Evolutionary conservation across 2,113 vertebrate genomes (phyloP).

Genomic region (Lycaon pictus): DNA sequence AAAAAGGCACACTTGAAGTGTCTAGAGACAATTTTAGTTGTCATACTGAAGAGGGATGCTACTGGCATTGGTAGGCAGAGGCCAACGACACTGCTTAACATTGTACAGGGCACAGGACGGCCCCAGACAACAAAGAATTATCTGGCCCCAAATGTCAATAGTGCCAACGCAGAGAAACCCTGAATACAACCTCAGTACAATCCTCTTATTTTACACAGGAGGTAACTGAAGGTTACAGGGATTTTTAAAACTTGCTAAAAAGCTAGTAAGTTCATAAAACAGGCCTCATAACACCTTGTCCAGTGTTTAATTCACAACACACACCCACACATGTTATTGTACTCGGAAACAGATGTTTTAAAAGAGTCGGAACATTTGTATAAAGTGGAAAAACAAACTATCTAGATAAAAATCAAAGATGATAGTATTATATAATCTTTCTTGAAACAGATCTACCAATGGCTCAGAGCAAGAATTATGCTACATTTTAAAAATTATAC

Average conservation of each 20-base stretch:
- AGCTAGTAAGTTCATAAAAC: neutral
- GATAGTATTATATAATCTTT: neutral
- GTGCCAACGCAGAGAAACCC: neutral
- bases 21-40: constrained; percentile 7
- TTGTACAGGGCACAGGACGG: neutral
- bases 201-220: neutral
- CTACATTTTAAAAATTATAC: constrained; percentile 21
- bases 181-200: neutral
- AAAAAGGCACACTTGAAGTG: neutral
- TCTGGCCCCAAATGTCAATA: neutral
- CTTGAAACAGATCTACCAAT: neutral
- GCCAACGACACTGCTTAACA: neutral
- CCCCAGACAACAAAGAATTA: neutral
- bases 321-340: neutral
- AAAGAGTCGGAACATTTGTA: constrained; percentile 6
- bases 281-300: neutral
- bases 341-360: constrained; percentile 35
- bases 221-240: neutral
- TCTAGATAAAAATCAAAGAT: constrained; percentile 50
- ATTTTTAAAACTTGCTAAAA: constrained; percentile 50
- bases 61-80: neutral
- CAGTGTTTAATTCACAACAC: constrained; percentile 46
- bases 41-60: neutral
- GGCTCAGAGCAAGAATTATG: constrained; percentile 28
- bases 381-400: constrained; percentile 46